A percentile compares a stretch with the other conserved stretches of the same genome.
Conservation (phyloP, 2,888 invertebrate species). For the Panorpa germanica region DNA sequence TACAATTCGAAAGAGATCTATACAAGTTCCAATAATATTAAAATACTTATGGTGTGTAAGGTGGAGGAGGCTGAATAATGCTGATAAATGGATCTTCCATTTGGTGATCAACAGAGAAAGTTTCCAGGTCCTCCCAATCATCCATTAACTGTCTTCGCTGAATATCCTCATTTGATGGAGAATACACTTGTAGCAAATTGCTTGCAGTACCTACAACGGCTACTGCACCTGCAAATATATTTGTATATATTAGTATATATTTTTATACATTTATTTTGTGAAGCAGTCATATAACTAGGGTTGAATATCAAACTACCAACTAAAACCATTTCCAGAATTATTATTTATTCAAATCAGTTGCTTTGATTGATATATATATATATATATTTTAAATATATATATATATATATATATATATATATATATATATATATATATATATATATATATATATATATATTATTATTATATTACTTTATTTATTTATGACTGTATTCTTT, state of each 20-base stretch:
- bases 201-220: constrained; percentile 49
- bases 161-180: constrained; percentile 26
- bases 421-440: too few species aligned
- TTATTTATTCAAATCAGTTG: too few species aligned
- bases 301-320: background rate
- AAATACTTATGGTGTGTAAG: constrained; percentile 27
- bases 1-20: too few species aligned
- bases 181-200: constrained; percentile 39
- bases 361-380: too few species aligned
- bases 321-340: too few species aligned
- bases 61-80: constrained; percentile 25
- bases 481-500: too few species aligned
- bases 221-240: constrained; percentile 33
- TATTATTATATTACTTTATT: constrained; percentile 1
- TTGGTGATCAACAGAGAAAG: constrained; percentile 36
- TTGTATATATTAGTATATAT: constrained; percentile 1
- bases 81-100: constrained; percentile 27
- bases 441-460: too few species aligned
- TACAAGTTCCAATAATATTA: too few species aligned
- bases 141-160: constrained; percentile 37
- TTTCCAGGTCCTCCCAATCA: constrained; percentile 39
- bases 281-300: constrained; percentile 1
- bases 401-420: too few species aligned
- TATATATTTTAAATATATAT: too few species aligned
- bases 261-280: constrained; percentile 4